Evolutionary conservation across 1,140 invertebrate genomes (phyloP).

Genomic region (Habropoda laboriosa): DNA sequence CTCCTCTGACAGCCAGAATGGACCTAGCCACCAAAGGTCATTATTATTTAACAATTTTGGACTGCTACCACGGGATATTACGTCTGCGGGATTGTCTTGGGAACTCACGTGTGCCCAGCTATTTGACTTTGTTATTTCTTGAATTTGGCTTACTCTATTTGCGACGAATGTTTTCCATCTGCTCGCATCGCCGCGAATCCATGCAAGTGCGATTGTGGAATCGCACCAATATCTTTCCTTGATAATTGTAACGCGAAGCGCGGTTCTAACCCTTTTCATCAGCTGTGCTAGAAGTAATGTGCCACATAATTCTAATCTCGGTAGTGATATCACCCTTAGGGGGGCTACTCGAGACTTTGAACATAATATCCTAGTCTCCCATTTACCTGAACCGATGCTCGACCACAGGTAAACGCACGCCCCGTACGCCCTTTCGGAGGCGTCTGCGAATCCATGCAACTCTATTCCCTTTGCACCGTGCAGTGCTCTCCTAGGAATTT

Average conservation of each 20-base stretch:
- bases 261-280: neutral
- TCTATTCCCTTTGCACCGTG: neutral
- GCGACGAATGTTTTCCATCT: slow-evolving; percentile 4
- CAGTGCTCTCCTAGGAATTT: neutral
- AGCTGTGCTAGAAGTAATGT: neutral
- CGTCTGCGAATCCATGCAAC: slow-evolving; percentile 11
- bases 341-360: slow-evolving; percentile 33
- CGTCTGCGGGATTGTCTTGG: neutral
- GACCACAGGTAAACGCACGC: neutral
- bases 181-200: neutral
- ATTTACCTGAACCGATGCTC: neutral
- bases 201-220: neutral
- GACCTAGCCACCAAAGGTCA: neutral
- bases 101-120: neutral
- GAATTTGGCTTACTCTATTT: neutral
- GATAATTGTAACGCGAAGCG: neutral
- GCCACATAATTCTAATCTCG: slow-evolving; percentile 19
- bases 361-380: neutral
- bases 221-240: neutral
- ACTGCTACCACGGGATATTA: neutral
- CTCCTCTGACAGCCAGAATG: neutral
- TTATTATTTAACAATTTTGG: neutral
- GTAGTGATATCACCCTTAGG: slow-evolving; percentile 5
- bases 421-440: neutral
- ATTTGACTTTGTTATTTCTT: neutral